A percentile compares a stretch with the other conserved stretches of the same genome.
These are phyloP conservation scores for Gymnodraco acuticeps DNA, from an alignment of 2,797 vertebrate genomes.

Conservation along the genomic window DNA sequence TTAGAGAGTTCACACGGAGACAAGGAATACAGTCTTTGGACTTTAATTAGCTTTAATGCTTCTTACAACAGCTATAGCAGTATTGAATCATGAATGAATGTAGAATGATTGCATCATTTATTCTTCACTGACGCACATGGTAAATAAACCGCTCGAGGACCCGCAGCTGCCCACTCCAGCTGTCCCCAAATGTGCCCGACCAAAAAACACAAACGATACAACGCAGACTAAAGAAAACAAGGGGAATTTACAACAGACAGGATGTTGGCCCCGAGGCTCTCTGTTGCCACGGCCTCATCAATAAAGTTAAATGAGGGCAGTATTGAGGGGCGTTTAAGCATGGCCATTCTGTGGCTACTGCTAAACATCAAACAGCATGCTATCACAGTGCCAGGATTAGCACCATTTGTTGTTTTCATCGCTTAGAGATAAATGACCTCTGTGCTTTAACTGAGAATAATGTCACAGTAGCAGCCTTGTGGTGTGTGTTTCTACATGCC, in stretches of 20 bases:
- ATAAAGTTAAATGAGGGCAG: conserved; percentile 39
- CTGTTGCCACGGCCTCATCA: conserved; percentile 48
- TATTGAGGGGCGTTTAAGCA: conserved; percentile 14
- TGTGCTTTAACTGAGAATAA: background rate
- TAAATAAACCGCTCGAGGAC: no score
- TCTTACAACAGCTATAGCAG: no score
- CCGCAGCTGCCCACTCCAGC: no score
- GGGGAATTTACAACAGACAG: conserved; percentile 50
- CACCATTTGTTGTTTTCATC: conserved; percentile 13
- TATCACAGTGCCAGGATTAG: background rate
- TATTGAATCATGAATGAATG: no score
- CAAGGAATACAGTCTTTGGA: no score
- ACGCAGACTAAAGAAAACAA: no score
- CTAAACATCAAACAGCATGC: background rate
- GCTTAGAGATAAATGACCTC: conserved; percentile 7
- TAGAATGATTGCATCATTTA: no score
- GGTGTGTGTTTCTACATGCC: conserved; percentile 20
- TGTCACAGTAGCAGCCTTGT: conserved; percentile 6
- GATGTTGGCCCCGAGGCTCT: conserved; percentile 29
- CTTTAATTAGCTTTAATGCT: no score
- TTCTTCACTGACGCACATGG: no score
- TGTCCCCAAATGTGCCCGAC: no score
- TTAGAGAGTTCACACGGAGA: no score
- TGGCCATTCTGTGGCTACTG: background rate
- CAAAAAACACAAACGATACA: no score